These are phyloP conservation scores for Drosophila obscura DNA, from an alignment of 1,140 invertebrate species.

Conservation along the genomic window DNA sequence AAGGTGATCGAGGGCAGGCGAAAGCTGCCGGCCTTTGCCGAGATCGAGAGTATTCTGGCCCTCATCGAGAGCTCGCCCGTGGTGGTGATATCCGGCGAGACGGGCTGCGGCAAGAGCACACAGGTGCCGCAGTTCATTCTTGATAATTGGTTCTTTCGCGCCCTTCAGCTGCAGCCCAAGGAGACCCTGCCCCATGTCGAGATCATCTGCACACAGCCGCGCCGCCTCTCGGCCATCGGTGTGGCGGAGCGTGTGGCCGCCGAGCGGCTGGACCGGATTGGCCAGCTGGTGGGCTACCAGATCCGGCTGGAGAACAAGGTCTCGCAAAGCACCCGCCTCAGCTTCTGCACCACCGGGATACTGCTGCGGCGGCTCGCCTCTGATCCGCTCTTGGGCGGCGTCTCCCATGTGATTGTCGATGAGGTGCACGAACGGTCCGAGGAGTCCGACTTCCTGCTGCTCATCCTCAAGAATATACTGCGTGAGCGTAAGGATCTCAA, in stretches of 20 bases:
- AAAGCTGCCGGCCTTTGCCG: constrained; percentile 88
- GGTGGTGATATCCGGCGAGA: constrained; percentile 92
- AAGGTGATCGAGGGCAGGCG: constrained; percentile 87
- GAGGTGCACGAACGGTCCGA: constrained; percentile 96
- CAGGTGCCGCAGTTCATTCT: constrained; percentile 96
- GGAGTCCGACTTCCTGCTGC: constrained; percentile 93
- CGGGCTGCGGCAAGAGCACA: constrained; percentile 95
- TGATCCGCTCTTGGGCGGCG: constrained; percentile 88
- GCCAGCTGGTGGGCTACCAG: constrained; percentile 94
- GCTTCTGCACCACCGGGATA: constrained; percentile 96
- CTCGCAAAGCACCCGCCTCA: constrained; percentile 90
- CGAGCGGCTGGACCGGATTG: constrained; percentile 93
- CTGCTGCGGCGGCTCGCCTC: constrained; percentile 91
- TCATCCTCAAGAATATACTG: constrained; percentile 91
- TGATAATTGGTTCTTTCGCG: constrained; percentile 88
- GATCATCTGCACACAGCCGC: constrained; percentile 96
- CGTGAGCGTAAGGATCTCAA: constrained; percentile 89
- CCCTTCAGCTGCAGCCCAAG: constrained; percentile 36
- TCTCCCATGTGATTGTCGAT: constrained; percentile 93
- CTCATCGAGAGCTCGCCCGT: constrained; percentile 88
- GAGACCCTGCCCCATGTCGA: constrained; percentile 69
- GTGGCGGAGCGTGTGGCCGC: constrained; percentile 95
- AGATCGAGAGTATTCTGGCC: constrained; percentile 87
- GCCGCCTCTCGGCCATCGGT: constrained; percentile 95
- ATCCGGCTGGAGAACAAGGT: constrained; percentile 91